Percentiles rank a stretch among this genome's conserved stretches.
Evolutionary conservation across 2,113 vertebrate species (phyloP).

Genomic region (Rana temporaria): DNA sequence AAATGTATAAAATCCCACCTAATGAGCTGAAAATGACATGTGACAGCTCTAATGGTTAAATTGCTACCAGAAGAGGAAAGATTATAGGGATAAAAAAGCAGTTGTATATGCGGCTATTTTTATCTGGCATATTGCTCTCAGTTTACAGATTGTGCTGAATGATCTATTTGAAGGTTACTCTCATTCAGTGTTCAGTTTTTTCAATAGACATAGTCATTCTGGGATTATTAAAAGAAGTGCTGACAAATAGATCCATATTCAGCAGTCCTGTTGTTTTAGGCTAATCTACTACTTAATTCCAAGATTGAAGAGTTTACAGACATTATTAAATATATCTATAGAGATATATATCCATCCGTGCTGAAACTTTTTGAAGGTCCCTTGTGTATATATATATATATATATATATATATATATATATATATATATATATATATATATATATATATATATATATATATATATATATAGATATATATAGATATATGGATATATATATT

Average conservation of each 20-base stretch:
- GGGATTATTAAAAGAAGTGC: conserved; percentile 58
- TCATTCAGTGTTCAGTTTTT: conserved; percentile 46
- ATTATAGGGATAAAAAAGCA: conserved; percentile 61
- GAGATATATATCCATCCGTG: too few relatives aligned
- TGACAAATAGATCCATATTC: conserved; percentile 56
- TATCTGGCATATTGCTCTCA: conserved; percentile 47
- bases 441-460: too few relatives aligned
- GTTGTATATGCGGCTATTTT: conserved; percentile 46
- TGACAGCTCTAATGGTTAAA: conserved; percentile 77
- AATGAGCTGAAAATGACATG: conserved; percentile 76
- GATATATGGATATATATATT: too few relatives aligned
- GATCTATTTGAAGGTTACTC: conserved; percentile 58
- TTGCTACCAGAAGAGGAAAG: conserved; percentile 69
- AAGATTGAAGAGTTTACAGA: conserved; percentile 45
- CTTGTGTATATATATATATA: too few relatives aligned
- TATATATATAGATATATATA: too few relatives aligned
- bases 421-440: too few relatives aligned
- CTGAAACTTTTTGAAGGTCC: too few relatives aligned
- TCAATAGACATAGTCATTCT: conserved; percentile 56
- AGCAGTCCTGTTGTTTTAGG: conserved; percentile 52
- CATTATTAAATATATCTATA: not conserved
- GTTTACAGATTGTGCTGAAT: conserved; percentile 39
- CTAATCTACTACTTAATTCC: conserved; percentile 49
- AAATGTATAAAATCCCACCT: conserved; percentile 79
- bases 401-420: too few relatives aligned